These are phyloP conservation scores for Gortyna flavago DNA, from an alignment of 2,888 invertebrate species.

Conservation along the genomic window DNA sequence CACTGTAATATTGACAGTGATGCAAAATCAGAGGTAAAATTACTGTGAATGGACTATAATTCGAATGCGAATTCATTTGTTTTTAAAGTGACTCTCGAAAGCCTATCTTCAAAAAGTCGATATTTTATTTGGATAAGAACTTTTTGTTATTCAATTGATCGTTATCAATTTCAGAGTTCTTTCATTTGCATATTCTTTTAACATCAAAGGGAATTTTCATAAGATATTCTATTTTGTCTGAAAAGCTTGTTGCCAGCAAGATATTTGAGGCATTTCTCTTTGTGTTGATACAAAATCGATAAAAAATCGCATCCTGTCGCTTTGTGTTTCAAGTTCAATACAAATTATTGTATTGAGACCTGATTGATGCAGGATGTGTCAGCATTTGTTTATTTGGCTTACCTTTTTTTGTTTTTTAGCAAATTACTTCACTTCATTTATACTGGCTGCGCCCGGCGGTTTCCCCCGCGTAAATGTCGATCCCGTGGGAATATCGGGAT, in stretches of 20 bases:
- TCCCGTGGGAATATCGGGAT: too few species aligned
- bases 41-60: neutral
- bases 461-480: too few species aligned
- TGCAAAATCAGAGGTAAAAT: neutral
- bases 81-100: conserved; percentile 3
- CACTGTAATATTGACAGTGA: neutral
- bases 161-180: conserved; percentile 24
- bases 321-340: neutral
- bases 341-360: neutral
- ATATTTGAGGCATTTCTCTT: conserved; percentile 18
- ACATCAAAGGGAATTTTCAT: conserved; percentile 22
- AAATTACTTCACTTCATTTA: too few species aligned
- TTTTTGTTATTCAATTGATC: conserved; percentile 31
- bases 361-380: neutral
- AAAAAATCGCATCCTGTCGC: neutral
- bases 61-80: neutral
- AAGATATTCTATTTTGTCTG: conserved; percentile 23
- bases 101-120: neutral
- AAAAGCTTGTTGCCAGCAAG: neutral
- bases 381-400: neutral
- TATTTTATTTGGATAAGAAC: conserved; percentile 8
- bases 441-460: too few species aligned
- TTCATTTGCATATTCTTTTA: conserved; percentile 34
- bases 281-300: neutral
- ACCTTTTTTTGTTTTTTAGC: too few species aligned